These are phyloP conservation scores for Acholoe squamosa DNA, from an alignment of 2,888 invertebrate species.

Conservation along the genomic window DNA sequence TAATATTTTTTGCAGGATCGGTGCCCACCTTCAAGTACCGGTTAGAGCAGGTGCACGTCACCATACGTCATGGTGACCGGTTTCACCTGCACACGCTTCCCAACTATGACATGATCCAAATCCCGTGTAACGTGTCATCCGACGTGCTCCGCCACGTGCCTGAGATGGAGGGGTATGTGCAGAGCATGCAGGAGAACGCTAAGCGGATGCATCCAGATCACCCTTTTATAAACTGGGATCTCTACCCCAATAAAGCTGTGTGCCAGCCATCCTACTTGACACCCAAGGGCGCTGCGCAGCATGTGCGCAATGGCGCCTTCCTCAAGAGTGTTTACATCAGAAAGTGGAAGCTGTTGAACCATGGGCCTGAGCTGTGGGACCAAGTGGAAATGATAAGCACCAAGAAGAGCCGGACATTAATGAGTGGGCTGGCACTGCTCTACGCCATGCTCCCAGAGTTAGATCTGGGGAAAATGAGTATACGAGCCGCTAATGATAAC, in stretches of 20 bases:
- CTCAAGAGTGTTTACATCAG: constrained; percentile 84
- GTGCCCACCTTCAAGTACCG: constrained; percentile 67
- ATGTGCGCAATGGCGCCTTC: constrained; percentile 90
- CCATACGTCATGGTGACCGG: constrained; percentile 94
- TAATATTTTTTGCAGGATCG: constrained; percentile 64
- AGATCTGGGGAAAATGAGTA: constrained; percentile 87
- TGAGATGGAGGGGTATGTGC: constrained; percentile 61
- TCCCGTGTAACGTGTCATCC: constrained; percentile 88
- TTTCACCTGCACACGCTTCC: constrained; percentile 93
- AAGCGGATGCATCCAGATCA: constrained; percentile 84
- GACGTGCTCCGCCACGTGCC: constrained; percentile 57
- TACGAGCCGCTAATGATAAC: constrained; percentile 80
- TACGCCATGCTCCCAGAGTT: constrained; percentile 89
- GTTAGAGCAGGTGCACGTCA: constrained; percentile 75
- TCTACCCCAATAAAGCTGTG: constrained; percentile 74
- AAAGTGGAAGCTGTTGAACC: constrained; percentile 76
- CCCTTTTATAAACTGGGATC: constrained; percentile 74
- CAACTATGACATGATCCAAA: constrained; percentile 87
- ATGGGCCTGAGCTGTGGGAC: constrained; percentile 76
- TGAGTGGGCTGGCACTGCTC: constrained; percentile 92
- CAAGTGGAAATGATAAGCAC: constrained; percentile 89
- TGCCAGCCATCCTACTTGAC: constrained; percentile 95
- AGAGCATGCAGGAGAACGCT: constrained; percentile 56
- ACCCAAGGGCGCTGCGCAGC: constrained; percentile 90
- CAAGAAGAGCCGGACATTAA: constrained; percentile 92